These are phyloP conservation scores for Psettodes erumei DNA, from an alignment of 2,113 vertebrate genomes.

Conservation along the genomic window DNA sequence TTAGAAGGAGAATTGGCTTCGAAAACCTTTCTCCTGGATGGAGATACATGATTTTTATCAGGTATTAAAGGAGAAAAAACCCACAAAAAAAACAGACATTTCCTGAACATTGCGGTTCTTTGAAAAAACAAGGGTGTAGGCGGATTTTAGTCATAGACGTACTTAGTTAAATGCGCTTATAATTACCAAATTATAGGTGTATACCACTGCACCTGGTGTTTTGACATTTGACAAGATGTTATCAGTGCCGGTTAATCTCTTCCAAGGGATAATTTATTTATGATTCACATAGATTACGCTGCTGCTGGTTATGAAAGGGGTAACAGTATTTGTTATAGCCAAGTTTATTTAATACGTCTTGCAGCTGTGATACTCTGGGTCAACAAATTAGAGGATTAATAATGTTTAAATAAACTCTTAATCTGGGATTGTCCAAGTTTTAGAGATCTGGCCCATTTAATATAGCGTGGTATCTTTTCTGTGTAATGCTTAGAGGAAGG, in stretches of 20 bases:
- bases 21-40: slow-evolving; percentile 58
- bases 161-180: slow-evolving; percentile 64
- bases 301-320: slow-evolving; percentile 43
- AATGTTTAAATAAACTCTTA: slow-evolving; percentile 17
- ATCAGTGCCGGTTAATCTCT: slow-evolving; percentile 62
- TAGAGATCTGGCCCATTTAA: slow-evolving; percentile 10
- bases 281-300: slow-evolving; percentile 55
- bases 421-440: background rate
- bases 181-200: slow-evolving; percentile 76
- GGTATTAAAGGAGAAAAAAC: slow-evolving; percentile 59
- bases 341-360: slow-evolving; percentile 37
- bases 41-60: slow-evolving; percentile 73
- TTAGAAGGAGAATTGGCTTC: slow-evolving; percentile 64
- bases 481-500: background rate
- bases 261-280: slow-evolving; percentile 63
- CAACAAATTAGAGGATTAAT: slow-evolving; percentile 38
- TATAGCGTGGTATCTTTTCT: background rate
- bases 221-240: slow-evolving; percentile 69
- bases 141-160: slow-evolving; percentile 67
- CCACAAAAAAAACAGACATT: too few relatives aligned
- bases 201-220: slow-evolving; percentile 72
- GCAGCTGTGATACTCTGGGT: slow-evolving; percentile 23
- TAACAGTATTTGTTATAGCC: slow-evolving; percentile 34
- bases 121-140: slow-evolving; percentile 54
- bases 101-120: slow-evolving; percentile 57